Base-by-base conservation (phyloP, 2,797 vertebrate genomes). In the Sebastes hubbsi region DNA sequence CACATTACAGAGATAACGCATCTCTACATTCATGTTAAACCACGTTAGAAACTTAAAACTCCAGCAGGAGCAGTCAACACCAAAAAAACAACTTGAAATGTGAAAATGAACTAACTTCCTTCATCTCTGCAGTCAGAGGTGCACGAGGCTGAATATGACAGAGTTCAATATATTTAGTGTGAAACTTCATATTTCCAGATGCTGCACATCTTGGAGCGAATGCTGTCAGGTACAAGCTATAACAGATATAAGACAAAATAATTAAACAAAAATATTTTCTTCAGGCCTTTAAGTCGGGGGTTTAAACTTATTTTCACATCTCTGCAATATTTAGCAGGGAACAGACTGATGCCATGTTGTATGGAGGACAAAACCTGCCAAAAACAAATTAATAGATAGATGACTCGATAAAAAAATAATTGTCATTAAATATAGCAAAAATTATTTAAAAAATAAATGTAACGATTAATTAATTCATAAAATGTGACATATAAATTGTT, bases 11-110 rank as follows among this genome's bases (percentile, higher is more conserved):
- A 92, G 84, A 92, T 90, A 86, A 88, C 79, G 69, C 81, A 92
- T 90, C 88, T 93, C 85, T 89, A 91, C 89, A 69, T 87, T 85
- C 86, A 90, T 84, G 80, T 89, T 84, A 71, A 86, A 89, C 71
- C 72, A 89, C 83, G 82, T 91, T 65, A 67, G 18, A 83, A 85
- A 86, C 72, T 42, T 54, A 64, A 69, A 80, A 81, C 82, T 89
- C 85, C 80, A 65, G 27, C 64, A 80, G 86, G 84, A 88, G 85
- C 75, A 84, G 68, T 9, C 13, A 80, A 75, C 13, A 29, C 42
- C 54, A 65, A 75, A 74, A 56, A 70, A 75, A 74, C 74, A 4
- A 87, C 7, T 75, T 67, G 1, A 61, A 78, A 72, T 63, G 61
- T 78, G 63, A 49, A 84, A 79, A 78, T 42, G 1, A 82, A 78